Conservation (phyloP, 2,888 invertebrate species). For the Bimastos eiseni region DNA sequence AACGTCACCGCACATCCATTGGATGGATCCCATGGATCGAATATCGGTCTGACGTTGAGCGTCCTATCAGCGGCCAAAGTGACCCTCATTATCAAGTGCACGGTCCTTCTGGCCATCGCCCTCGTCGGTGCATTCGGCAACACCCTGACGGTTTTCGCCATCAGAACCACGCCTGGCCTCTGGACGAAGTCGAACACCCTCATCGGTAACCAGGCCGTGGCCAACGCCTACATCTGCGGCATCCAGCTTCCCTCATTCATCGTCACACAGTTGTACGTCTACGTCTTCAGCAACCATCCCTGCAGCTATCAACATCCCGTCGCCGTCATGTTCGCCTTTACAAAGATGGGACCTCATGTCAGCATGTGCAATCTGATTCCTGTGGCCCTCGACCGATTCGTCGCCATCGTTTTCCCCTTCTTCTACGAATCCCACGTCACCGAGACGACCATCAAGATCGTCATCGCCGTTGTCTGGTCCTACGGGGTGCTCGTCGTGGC, state of each 20-base stretch:
- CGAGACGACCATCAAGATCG: neutral
- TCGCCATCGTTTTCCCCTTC: neutral
- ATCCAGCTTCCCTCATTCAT: neutral
- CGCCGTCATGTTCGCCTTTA: neutral
- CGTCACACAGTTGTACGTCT: neutral
- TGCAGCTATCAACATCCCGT: neutral
- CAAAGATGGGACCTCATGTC: constrained; percentile 7
- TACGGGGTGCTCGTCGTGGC: neutral
- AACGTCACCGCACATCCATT: neutral
- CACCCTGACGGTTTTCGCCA: neutral
- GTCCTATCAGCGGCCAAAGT: neutral
- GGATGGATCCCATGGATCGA: neutral
- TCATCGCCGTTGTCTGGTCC: neutral
- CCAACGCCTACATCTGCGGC: neutral
- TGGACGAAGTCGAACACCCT: constrained; percentile 8
- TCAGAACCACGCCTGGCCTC: neutral
- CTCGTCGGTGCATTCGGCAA: neutral
- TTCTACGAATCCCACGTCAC: neutral
- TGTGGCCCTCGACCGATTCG: neutral
- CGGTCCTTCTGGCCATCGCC: neutral
- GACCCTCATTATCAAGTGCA: neutral
- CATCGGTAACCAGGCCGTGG: neutral
- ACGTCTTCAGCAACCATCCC: neutral
- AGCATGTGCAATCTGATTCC: neutral
- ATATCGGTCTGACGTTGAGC: neutral